These are phyloP conservation scores for Saccostrea cuccullata DNA, from an alignment of 1,140 invertebrate genomes.

Conservation along the genomic window DNA sequence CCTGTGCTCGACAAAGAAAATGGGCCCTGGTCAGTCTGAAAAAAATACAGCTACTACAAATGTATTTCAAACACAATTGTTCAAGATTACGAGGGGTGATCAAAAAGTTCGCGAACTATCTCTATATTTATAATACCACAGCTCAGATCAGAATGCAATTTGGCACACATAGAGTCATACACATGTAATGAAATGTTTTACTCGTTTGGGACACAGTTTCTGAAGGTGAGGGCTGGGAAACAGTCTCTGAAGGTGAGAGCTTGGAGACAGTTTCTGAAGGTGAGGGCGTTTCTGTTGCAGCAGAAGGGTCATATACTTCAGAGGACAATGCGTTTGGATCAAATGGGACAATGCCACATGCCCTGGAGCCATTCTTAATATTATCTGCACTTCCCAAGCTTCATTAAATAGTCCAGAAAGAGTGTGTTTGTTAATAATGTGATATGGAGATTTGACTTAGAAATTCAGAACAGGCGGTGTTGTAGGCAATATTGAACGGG, in stretches of 20 bases:
- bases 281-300: constrained; percentile 1
- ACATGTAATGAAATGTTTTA: too few species aligned
- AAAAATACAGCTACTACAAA: too few species aligned
- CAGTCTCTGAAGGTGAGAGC: background rate
- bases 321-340: constrained; percentile 9
- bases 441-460: constrained; percentile 5
- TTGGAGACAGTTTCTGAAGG: background rate
- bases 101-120: too few species aligned
- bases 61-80: too few species aligned
- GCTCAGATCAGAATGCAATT: too few species aligned
- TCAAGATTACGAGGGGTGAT: too few species aligned
- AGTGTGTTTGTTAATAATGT: constrained; percentile 46
- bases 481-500: constrained; percentile 53
- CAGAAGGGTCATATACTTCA: background rate
- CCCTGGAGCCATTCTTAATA: constrained; percentile 37
- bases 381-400: background rate
- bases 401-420: constrained; percentile 23
- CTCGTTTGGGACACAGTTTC: background rate
- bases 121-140: too few species aligned
- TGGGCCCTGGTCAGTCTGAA: too few species aligned
- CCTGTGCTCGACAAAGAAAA: too few species aligned
- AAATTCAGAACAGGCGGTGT: constrained; percentile 52
- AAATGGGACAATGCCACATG: constrained; percentile 41
- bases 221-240: background rate
- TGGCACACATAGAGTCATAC: too few species aligned